Percentiles rank a stretch among this genome's conserved stretches.
Evolutionary conservation across 1,140 invertebrate species (phyloP).

Genomic region (Caenorhabditis tropicalis): DNA sequence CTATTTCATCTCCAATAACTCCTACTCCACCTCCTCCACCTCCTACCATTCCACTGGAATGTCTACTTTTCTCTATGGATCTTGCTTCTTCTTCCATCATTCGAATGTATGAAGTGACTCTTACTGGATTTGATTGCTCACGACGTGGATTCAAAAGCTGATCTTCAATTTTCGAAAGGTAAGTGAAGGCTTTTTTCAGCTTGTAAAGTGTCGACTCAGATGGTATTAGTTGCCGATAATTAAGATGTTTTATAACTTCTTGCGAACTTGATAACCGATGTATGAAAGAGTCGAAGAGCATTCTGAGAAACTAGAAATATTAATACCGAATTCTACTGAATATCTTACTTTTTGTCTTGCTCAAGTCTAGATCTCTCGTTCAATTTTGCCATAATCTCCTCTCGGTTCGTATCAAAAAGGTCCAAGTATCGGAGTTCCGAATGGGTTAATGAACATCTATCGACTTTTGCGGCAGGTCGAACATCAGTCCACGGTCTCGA

Average conservation of each 20-base stretch:
- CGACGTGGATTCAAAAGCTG: conserved; percentile 8
- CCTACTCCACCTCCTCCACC: not conserved
- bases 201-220: not conserved
- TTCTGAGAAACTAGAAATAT: not conserved
- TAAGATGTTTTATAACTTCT: not conserved
- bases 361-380: conserved; percentile 15
- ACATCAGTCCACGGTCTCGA: not conserved
- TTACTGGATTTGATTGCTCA: not conserved
- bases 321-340: not conserved
- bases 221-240: not conserved
- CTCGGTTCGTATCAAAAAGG: conserved; percentile 6
- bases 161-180: not conserved
- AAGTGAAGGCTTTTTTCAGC: not conserved
- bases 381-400: conserved; percentile 21
- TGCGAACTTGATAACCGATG: not conserved
- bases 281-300: conserved; percentile 1
- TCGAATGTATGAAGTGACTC: not conserved
- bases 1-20: not conserved
- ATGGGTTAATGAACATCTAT: not conserved
- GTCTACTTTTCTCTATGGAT: not conserved
- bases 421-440: not conserved
- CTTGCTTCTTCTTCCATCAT: conserved; percentile 35
- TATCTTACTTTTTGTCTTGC: conserved; percentile 14
- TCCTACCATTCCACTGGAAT: not conserved
- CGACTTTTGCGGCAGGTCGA: not conserved